A percentile compares a stretch with the other conserved stretches of the same genome.
Conservation (phyloP, 1,140 invertebrate genomes). For the Chelonus insularis region DNA sequence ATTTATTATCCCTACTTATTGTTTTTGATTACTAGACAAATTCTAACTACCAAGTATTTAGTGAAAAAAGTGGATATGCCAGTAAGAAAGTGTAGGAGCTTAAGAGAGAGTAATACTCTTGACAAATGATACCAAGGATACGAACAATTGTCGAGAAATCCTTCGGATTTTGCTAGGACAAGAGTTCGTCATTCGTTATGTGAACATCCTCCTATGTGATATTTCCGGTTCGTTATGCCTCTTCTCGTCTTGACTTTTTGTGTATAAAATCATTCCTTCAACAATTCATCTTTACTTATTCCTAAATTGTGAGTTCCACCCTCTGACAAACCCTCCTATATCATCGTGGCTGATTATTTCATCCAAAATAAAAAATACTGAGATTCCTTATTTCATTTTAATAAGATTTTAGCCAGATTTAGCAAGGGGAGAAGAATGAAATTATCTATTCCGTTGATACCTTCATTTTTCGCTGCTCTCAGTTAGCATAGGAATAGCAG, state of each 20-base stretch:
- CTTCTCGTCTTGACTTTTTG: background rate
- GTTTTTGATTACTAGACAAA: too few species aligned
- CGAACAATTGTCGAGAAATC: background rate
- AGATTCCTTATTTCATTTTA: too few species aligned
- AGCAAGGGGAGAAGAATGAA: too few species aligned
- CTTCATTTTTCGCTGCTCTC: too few species aligned
- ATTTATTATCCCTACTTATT: too few species aligned
- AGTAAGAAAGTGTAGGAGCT: too few species aligned
- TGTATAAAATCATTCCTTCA: background rate
- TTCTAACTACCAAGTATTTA: too few species aligned
- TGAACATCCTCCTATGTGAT: background rate
- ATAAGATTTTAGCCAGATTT: too few species aligned
- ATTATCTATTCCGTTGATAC: too few species aligned
- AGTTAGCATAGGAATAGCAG: too few species aligned
- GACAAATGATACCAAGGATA: background rate
- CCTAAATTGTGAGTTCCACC: background rate
- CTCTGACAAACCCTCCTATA: background rate
- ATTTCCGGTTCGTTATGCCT: slow-evolving; percentile 6
- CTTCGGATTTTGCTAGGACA: background rate
- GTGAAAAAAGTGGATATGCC: too few species aligned
- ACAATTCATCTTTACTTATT: background rate
- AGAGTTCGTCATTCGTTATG: background rate
- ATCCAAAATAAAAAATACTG: too few species aligned
- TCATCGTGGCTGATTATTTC: background rate
- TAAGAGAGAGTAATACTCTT: background rate